Base-by-base conservation (phyloP, 1,140 invertebrate species). In the Oscheius sp. region DNA sequence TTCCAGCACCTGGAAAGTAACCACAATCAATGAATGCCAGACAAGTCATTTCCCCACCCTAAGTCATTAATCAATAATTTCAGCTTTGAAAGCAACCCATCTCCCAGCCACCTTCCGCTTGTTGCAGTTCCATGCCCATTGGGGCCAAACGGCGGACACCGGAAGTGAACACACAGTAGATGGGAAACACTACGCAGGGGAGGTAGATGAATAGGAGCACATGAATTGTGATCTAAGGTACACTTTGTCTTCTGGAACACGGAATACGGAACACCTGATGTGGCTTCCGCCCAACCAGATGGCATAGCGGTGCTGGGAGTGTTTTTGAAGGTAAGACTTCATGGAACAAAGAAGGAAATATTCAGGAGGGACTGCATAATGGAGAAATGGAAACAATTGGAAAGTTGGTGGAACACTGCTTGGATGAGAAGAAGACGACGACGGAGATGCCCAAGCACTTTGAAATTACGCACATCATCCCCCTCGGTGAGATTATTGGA, bases 211-310 rank as follows among this genome's bases (percentile, higher is more conserved):
- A 18, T 59, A 15, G 15, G 15, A 26, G 28, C 13, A 15, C 23
- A 26, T n/a, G 1, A 59, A 26, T 59, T 59, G 15, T 59, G 13
- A n/a, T 15, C 23, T 15, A 26, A 68, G 66, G 45, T 68, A 10
- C 91, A 92, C 81, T 85, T 92, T 3, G 91, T 92, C 1, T 90
- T 91, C 83, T 89, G 88, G 73, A 88, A 90, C 2, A 86, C 83
- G 34, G 84, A 87, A 20, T 90, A 89, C 77, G 82, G 79, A 0
- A 89, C 87, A 71, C 79, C 89, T 7, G 84, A 79, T 2, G 85
- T 86, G 76, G 90, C 91, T 0, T 77, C 87, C 0, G 80, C 87
- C 69, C 80, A 89, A 52, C 77, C 86, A 28, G 87, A 90, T 76
- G 91, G 91, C 20, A 79, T 92, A 26, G 88, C 89, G 1, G 91